These are phyloP conservation scores for Oreonectes daqikongensis DNA, from an alignment of 2,797 vertebrate species.

Conservation along the genomic window DNA sequence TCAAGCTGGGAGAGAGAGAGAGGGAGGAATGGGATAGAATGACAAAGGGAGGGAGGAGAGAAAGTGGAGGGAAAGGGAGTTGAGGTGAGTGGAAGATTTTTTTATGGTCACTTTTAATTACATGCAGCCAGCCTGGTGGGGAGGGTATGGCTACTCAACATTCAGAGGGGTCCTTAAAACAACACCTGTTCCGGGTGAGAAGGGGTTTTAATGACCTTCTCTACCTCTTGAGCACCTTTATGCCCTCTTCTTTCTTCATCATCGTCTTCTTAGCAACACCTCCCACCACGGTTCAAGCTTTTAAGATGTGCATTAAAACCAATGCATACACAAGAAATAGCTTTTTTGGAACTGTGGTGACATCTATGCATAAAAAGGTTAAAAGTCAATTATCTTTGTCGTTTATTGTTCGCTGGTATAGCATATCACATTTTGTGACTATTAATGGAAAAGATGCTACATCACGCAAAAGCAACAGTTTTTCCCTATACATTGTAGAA, in stretches of 20 bases:
- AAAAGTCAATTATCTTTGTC: not conserved
- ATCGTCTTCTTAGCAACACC: slow-evolving; percentile 13
- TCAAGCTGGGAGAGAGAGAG: slow-evolving; percentile 19
- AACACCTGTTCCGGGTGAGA: slow-evolving; percentile 49
- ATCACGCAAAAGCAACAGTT: too few relatives aligned
- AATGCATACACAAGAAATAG: too few relatives aligned
- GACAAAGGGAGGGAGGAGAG: slow-evolving; percentile 27
- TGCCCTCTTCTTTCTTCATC: slow-evolving; percentile 16
- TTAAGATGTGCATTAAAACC: not conserved
- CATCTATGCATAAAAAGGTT: not conserved
- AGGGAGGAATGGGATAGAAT: slow-evolving; percentile 9
- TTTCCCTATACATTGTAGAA: too few relatives aligned
- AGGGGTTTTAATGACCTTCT: slow-evolving; percentile 37
- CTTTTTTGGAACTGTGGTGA: too few relatives aligned
- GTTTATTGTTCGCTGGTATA: not conserved
- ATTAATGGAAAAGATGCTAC: not conserved
- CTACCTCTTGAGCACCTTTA: slow-evolving; percentile 3
- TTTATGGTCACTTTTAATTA: slow-evolving; percentile 50
- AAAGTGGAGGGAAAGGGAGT: slow-evolving; percentile 6
- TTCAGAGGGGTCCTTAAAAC: slow-evolving; percentile 35
- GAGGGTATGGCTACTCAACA: slow-evolving; percentile 28
- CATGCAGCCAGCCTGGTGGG: slow-evolving; percentile 16
- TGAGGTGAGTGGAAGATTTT: slow-evolving; percentile 1
- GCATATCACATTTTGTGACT: not conserved
- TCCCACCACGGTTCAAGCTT: not conserved